phyloP scores from a whole-genome alignment of 2,888 invertebrate genomes.

The Aspidiotus destructor region DNA sequence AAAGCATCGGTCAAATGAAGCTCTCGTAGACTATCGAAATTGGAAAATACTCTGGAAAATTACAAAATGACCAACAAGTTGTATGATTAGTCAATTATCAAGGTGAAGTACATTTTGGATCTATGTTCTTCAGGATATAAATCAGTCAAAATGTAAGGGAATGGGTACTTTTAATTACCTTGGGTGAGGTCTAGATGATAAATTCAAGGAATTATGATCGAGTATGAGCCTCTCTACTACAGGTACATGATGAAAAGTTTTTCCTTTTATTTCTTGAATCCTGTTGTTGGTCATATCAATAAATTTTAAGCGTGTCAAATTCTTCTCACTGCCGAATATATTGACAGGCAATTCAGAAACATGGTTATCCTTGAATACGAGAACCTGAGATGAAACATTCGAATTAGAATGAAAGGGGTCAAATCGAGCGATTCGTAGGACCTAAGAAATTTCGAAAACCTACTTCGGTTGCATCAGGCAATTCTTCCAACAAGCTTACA shows the following conservation, averaged over 20 bases:
- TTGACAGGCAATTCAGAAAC: conserved; percentile 57
- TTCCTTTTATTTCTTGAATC: conserved; percentile 60
- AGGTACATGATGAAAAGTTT: conserved; percentile 62
- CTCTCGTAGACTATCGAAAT: conserved; percentile 57
- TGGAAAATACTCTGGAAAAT: conserved; percentile 53
- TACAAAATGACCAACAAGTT: background rate
- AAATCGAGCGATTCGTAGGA: background rate
- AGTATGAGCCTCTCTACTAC: conserved; percentile 58
- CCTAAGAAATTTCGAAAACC: conserved; percentile 11
- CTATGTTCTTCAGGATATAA: no score
- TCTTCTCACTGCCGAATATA: conserved; percentile 55
- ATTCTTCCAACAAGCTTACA: conserved; percentile 50
- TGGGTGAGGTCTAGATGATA: conserved; percentile 55
- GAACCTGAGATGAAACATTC: conserved; percentile 43
- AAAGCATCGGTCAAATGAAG: conserved; percentile 65
- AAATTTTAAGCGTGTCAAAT: conserved; percentile 50
- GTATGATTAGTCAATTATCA: background rate
- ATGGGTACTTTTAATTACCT: conserved; percentile 36
- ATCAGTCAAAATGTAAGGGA: no score
- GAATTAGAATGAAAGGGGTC: background rate
- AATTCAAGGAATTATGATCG: conserved; percentile 60
- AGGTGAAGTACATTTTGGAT: background rate
- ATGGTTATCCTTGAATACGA: conserved; percentile 62
- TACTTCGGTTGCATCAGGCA: conserved; percentile 56
- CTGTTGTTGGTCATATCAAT: conserved; percentile 66